These are phyloP conservation scores for Coracias cyanogaster DNA, from an alignment of 2,797 vertebrate genomes.

Conservation along the genomic window DNA sequence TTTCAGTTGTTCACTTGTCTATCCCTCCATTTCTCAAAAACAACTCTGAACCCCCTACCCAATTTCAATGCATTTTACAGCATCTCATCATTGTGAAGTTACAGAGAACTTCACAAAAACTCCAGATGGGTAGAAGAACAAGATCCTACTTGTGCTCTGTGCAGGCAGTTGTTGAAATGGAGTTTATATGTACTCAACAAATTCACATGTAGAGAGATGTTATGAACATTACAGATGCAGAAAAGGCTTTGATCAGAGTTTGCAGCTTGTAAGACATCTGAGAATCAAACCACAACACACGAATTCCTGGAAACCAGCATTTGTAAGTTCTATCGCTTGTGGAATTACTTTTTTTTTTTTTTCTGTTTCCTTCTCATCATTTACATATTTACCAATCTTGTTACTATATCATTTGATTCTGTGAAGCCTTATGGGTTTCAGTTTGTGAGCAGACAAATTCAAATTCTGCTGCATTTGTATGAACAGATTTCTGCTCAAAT, in stretches of 20 bases:
- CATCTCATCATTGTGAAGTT: neutral
- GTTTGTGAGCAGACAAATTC: constrained; percentile 26
- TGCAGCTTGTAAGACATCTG: neutral
- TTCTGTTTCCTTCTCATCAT: neutral
- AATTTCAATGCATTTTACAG: neutral
- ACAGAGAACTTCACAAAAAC: neutral
- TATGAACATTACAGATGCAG: neutral
- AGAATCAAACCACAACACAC: constrained; percentile 27
- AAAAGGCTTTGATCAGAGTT: constrained; percentile 20
- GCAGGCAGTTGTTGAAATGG: neutral
- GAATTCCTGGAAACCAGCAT: neutral
- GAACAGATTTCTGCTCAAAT: constrained; percentile 2
- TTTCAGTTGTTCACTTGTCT: neutral
- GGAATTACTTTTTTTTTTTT: neutral
- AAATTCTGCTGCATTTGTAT: constrained; percentile 1
- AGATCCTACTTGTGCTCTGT: fast-evolving
- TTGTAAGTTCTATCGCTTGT: neutral
- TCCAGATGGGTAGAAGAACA: neutral
- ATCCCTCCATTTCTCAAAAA: neutral
- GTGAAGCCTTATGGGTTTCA: neutral
- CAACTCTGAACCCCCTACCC: neutral
- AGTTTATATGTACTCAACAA: neutral
- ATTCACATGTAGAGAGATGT: neutral
- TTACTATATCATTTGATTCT: neutral
- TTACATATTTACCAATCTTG: neutral